Base-by-base conservation (phyloP, 2,113 vertebrate species). In the Peromyscus maniculatus region DNA sequence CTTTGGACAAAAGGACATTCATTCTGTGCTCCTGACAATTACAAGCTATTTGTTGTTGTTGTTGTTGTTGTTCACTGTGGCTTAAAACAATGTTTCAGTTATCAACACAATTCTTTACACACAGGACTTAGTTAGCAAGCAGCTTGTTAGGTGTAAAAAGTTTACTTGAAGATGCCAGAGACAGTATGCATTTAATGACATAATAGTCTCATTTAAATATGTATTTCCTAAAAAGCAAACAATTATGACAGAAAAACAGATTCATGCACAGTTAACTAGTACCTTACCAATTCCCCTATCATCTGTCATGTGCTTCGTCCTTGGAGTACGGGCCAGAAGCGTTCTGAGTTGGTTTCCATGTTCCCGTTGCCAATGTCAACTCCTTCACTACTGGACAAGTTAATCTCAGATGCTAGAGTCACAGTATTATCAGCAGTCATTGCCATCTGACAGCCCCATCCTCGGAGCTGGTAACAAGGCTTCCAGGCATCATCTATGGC, bases 1-100 rank as follows among this genome's bases (percentile, higher is more conserved):
- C n/a, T 84, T 5, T 55, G 49, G 78, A 24, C 31, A 36, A 31
- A 16, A 5, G 15, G 57, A 28, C 57, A 15, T 64, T 62, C 80
- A 8, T 62, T 3, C 55, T 39, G 12, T 83, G 55, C 36, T 83
- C 26, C 57, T 26, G 39, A 84, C n/a, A 64, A 17, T 64, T 62
- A 3, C 12, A 64, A 64, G 57, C n/a, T 43, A 39, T 12, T 36
- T 21, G 21, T 71, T 71, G 2, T 91, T 31, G 49, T 75, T 64
- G 64, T 67, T 57, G 77, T 94, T 75, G 55, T 31, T 71, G 8
- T n/a, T 87, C 82, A 86, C 89, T 52, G 24, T 46, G 84, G 31
- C 43, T 93, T 89, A 71, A 89, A 89, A 93, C 39, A 96, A 66
- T 52, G 17, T 75, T 82, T 93, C 33, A n/a, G 43, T 93, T 52